Evolutionary conservation across 1,140 invertebrate species (phyloP).

Genomic region (Drosophila cardini): DNA sequence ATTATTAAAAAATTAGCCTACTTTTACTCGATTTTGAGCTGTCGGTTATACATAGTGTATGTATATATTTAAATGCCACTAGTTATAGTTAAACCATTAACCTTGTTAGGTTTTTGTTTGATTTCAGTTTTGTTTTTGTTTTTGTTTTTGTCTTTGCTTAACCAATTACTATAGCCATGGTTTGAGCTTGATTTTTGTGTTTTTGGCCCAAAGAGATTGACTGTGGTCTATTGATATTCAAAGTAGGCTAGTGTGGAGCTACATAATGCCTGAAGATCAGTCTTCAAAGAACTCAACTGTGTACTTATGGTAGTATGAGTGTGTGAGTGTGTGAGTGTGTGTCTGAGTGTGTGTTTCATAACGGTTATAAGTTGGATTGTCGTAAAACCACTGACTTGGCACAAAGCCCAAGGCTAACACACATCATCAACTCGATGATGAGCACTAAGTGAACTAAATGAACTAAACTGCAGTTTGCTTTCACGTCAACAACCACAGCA

Average conservation of each 20-base stretch:
- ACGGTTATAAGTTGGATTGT: slow-evolving; percentile 39
- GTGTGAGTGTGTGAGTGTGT: too few relatives aligned
- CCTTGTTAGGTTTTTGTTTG: slow-evolving; percentile 37
- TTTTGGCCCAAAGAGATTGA: not conserved
- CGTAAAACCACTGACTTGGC: slow-evolving; percentile 51
- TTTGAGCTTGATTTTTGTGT: slow-evolving; percentile 5
- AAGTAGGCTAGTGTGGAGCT: slow-evolving; percentile 19
- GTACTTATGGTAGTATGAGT: slow-evolving; percentile 28
- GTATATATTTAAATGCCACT: slow-evolving; percentile 7
- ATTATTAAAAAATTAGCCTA: slow-evolving; percentile 37
- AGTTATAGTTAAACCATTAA: slow-evolving; percentile 41
- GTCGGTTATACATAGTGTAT: slow-evolving; percentile 4
- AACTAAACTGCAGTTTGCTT: slow-evolving; percentile 30
- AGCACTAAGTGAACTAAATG: slow-evolving; percentile 17
- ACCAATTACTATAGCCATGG: slow-evolving; percentile 27
- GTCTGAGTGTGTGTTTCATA: slow-evolving; percentile 26
- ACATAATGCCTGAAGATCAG: slow-evolving; percentile 21
- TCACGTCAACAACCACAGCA: slow-evolving; percentile 11
- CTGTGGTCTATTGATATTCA: slow-evolving; percentile 31
- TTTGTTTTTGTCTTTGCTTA: slow-evolving; percentile 12
- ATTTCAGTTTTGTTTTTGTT: slow-evolving; percentile 11
- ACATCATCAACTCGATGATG: slow-evolving; percentile 23
- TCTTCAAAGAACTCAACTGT: slow-evolving; percentile 37
- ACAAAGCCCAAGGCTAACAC: slow-evolving; percentile 44
- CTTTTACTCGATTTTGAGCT: slow-evolving; percentile 13